Base-by-base conservation (phyloP, 2,113 vertebrate genomes). In the Orthonyx spaldingii region DNA sequence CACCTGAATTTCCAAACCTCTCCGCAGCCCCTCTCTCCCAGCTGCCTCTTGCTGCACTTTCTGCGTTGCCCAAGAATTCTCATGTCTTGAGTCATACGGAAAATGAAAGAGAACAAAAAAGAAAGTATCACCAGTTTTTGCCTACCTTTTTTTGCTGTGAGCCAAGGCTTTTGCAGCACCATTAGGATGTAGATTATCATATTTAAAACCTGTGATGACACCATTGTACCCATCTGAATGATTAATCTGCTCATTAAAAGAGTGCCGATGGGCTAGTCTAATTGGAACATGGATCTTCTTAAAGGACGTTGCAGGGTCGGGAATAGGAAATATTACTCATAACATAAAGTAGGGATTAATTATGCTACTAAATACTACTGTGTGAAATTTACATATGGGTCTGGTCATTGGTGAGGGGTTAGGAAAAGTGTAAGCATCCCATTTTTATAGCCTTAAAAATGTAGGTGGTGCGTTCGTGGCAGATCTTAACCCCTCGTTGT, bases 231-330 rank as follows among this genome's bases (percentile, higher is more conserved):
- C 98, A 98, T 98, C 98, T 95, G 97, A 98, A 98, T 98, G 98
- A 98, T 98, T 98, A 98, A 98, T 98, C 98, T 98, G 98, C 98
- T 98, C 98, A 98, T 98, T 98, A 98, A 98, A 98, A 98, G 98
- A 98, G 97, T 97, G 98, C 98, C 98, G 97, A 98, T 98, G 98
- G 98, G 98, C 98, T 98, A 98, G 98, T 98, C 98, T 98, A 98
- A 98, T 98, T 98, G 98, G 98, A 98, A 98, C 98, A 98, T 98
- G 98, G 98, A 98, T 98, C 98, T 98, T 98, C 98, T 98, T 98
- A 98, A 98, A 98, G 98, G 98, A 98, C 98, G 96, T 98, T 98
- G 98, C 98, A 98, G 98, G 98, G 98, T 98, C 97, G 98, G 98
- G 98, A 98, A 98, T 98, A 98, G 98, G 98, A 98, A 98, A 98